phyloP scores from a whole-genome alignment of 1,140 invertebrate species.

The Sinonovacula constricta region DNA sequence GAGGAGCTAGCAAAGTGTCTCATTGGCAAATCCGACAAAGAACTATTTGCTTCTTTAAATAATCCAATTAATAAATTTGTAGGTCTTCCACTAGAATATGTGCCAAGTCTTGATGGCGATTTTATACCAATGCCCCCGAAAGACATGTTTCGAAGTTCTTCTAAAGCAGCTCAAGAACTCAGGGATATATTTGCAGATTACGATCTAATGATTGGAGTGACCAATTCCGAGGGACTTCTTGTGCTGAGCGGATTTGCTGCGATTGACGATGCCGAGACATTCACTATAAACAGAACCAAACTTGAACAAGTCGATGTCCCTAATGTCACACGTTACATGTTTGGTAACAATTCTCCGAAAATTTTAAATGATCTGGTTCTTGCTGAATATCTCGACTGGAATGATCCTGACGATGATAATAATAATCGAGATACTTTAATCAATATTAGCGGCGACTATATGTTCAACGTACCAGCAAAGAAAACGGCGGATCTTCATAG shows the following conservation, averaged over 20 bases:
- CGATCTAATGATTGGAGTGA: constrained; percentile 31
- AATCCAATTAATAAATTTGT: neutral
- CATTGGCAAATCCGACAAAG: neutral
- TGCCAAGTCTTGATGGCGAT: constrained; percentile 46
- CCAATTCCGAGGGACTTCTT: neutral
- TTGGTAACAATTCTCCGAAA: constrained; percentile 31
- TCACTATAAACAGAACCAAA: neutral
- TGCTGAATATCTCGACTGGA: constrained; percentile 26
- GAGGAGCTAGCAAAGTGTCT: neutral
- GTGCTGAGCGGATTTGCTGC: neutral
- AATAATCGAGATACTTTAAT: constrained; percentile 16
- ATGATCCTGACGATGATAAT: constrained; percentile 13
- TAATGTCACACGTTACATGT: neutral
- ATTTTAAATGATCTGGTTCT: neutral
- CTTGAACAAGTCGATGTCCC: constrained; percentile 8
- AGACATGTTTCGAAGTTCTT: constrained; percentile 17
- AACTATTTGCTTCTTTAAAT: neutral
- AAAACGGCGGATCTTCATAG: constrained; percentile 1
- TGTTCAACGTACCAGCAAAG: constrained; percentile 8
- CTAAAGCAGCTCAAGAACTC: constrained; percentile 1
- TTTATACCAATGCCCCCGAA: constrained; percentile 28
- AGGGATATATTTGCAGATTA: constrained; percentile 20
- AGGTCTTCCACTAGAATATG: constrained; percentile 33
- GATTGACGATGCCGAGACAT: neutral
- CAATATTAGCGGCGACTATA: constrained; percentile 8